A percentile compares a stretch with the other conserved stretches of the same genome.
phyloP scores from a whole-genome alignment of 2,797 vertebrate genomes.

The Cyprinodon diabolis region DNA sequence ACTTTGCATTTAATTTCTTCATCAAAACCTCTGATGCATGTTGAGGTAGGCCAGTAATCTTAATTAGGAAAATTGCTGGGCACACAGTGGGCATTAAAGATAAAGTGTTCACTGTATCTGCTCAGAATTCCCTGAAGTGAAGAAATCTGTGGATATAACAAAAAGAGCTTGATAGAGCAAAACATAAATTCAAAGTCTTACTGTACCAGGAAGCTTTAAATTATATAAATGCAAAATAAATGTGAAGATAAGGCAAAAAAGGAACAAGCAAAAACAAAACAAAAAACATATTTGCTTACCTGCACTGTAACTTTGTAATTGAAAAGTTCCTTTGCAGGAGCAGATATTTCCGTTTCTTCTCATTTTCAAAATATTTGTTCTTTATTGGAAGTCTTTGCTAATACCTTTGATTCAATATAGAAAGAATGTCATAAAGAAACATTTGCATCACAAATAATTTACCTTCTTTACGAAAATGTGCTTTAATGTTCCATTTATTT shows the following conservation, averaged over 20 bases:
- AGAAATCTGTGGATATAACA: conserved; percentile 18
- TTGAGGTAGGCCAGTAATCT: conserved; percentile 23
- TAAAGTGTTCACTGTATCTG: not conserved
- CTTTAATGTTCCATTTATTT: too few relatives aligned
- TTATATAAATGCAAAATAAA: too few relatives aligned
- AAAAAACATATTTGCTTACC: not conserved
- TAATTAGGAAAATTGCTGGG: conserved; percentile 36
- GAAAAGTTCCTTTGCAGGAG: not conserved
- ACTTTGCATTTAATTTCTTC: conserved; percentile 26
- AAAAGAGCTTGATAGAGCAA: conserved; percentile 18
- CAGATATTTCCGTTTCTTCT: too few relatives aligned
- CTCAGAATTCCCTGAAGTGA: conserved; percentile 8
- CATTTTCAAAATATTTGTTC: too few relatives aligned
- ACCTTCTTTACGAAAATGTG: too few relatives aligned
- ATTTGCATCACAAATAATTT: too few relatives aligned
- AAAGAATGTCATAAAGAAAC: too few relatives aligned
- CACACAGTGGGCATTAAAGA: not conserved
- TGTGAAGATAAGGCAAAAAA: too few relatives aligned
- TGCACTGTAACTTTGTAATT: not conserved
- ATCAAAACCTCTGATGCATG: conserved; percentile 14
- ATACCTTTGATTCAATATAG: too few relatives aligned
- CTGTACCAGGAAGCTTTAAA: not conserved
- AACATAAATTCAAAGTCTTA: conserved; percentile 12
- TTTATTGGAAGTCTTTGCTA: too few relatives aligned
- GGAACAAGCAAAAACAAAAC: not conserved